Conservation (phyloP, 2,113 vertebrate genomes). For the Bubo bubo region DNA sequence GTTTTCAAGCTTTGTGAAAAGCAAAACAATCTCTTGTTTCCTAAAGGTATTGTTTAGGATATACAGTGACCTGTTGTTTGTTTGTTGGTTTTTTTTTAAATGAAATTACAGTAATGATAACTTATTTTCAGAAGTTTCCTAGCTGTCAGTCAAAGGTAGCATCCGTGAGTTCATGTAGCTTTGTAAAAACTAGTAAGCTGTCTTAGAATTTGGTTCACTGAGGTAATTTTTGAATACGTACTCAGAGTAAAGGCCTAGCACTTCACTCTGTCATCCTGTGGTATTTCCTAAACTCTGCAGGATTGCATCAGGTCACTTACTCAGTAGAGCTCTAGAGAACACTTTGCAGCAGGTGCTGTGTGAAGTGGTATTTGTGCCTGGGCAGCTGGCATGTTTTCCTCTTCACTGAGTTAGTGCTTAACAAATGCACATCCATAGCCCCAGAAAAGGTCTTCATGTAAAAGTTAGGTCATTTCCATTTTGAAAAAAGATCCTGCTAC, state of each 20-base stretch:
- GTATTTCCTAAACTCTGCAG: background rate
- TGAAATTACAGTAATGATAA: background rate
- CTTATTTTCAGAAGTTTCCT: background rate
- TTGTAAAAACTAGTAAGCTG: background rate
- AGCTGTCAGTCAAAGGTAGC: background rate
- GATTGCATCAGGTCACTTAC: background rate
- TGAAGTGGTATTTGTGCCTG: background rate
- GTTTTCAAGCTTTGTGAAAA: background rate
- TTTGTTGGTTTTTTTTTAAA: background rate
- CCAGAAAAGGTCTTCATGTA: background rate
- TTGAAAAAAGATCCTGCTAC: background rate
- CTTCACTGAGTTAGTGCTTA: background rate
- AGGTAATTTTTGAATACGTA: background rate
- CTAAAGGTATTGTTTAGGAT: background rate
- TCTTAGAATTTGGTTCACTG: background rate
- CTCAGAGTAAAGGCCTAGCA: background rate
- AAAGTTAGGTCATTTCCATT: background rate
- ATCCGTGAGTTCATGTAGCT: background rate
- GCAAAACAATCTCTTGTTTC: background rate
- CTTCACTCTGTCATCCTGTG: background rate
- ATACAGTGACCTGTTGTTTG: background rate
- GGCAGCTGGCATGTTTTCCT: background rate
- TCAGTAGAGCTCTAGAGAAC: background rate
- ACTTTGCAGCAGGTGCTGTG: background rate
- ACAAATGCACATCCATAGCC: background rate